Percentiles rank a stretch among this genome's conserved stretches.
Conservation (phyloP, 2,113 vertebrate genomes). For the Gobiocypris rarus region DNA sequence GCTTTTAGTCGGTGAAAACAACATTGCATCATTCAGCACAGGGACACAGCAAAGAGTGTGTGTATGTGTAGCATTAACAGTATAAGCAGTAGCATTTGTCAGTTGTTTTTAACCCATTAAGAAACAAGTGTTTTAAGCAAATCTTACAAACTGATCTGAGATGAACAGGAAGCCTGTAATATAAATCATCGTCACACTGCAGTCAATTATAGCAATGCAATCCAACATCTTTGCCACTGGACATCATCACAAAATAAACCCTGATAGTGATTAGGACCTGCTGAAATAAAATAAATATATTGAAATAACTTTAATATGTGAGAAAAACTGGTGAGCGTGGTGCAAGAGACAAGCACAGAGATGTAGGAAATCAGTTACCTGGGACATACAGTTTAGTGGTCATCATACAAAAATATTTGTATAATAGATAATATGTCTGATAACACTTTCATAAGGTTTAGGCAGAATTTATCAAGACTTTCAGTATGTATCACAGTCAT, state of each 20-base stretch:
- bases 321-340: background rate
- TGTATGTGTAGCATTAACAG: background rate
- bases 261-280: background rate
- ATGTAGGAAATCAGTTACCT: background rate
- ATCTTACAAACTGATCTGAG: background rate
- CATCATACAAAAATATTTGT: background rate
- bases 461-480: background rate
- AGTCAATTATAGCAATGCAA: background rate
- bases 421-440: background rate
- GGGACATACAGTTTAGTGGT: background rate
- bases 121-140: background rate
- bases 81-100: background rate
- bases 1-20: slow-evolving; percentile 35
- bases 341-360: background rate
- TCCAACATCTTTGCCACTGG: background rate
- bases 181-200: background rate
- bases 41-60: slow-evolving; percentile 8
- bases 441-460: background rate
- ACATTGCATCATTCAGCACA: slow-evolving; percentile 35
- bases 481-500: background rate
- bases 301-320: background rate
- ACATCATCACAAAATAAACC: background rate
- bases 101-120: background rate
- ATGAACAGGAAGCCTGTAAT: background rate
- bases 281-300: background rate